A percentile compares a stretch with the other conserved stretches of the same genome.
phyloP scores from a whole-genome alignment of 1,140 invertebrate genomes.

The Caenorhabditis remanei region DNA sequence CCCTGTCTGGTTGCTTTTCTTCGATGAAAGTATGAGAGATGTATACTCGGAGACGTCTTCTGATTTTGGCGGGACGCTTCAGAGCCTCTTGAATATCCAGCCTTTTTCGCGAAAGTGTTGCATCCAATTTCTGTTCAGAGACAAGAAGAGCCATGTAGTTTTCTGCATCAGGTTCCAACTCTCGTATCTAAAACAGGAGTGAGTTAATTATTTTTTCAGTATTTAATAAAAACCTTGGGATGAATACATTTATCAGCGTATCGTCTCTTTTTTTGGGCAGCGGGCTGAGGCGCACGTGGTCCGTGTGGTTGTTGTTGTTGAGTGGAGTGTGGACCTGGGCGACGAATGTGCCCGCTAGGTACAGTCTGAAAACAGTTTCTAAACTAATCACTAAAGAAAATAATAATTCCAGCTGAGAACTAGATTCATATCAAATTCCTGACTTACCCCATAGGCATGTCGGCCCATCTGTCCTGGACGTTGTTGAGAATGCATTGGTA shows the following conservation, averaged over 20 bases:
- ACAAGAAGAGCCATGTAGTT: constrained; percentile 98
- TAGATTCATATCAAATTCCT: not conserved
- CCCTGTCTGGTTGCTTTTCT: constrained; percentile 84
- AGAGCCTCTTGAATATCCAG: constrained; percentile 95
- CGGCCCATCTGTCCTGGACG: constrained; percentile 2
- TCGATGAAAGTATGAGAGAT: constrained; percentile 99
- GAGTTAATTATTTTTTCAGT: not conserved
- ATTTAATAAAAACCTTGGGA: constrained; percentile 82
- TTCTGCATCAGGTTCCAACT: constrained; percentile 97
- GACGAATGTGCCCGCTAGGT: constrained; percentile 10
- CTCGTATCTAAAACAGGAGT: constrained; percentile 83
- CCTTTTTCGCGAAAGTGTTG: constrained; percentile 96
- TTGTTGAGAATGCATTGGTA: constrained; percentile 50
- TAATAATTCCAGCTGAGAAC: not conserved
- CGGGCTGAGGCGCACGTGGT: not conserved
- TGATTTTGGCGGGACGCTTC: constrained; percentile 94
- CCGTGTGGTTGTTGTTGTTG: not conserved
- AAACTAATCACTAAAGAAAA: too few relatives aligned
- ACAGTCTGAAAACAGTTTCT: not conserved
- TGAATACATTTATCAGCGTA: constrained; percentile 95
- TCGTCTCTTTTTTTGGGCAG: constrained; percentile 92
- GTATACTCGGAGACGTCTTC: constrained; percentile 93
- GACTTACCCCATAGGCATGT: not conserved
- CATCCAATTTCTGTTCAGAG: constrained; percentile 96
- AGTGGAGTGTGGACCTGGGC: not conserved